A percentile compares a stretch with the other conserved stretches of the same genome.
These are phyloP conservation scores for Tinea semifulvella DNA, from an alignment of 2,888 invertebrate genomes.

Conservation along the genomic window DNA sequence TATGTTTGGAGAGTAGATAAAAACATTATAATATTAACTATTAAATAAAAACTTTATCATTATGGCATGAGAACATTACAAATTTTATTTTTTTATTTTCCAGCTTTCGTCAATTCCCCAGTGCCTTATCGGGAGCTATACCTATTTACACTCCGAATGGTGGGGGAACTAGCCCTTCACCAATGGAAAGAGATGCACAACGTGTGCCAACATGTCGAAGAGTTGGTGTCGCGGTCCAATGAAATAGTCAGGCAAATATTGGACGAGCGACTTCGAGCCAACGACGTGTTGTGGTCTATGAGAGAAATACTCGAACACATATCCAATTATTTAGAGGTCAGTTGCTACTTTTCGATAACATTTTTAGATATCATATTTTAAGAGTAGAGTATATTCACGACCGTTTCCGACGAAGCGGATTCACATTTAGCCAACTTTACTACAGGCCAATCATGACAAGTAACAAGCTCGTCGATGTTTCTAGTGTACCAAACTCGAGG, in stretches of 20 bases:
- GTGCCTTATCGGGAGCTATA: constrained; percentile 54
- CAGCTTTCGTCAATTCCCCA: constrained; percentile 49
- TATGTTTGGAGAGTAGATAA: too few relatives aligned
- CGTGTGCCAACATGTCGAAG: constrained; percentile 20
- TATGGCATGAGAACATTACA: too few relatives aligned
- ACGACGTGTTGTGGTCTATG: constrained; percentile 46
- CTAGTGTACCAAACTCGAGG: too few relatives aligned
- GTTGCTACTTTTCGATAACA: constrained; percentile 20
- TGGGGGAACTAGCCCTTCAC: constrained; percentile 30
- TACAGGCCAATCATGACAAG: too few relatives aligned
- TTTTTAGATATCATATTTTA: too few relatives aligned
- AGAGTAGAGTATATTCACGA: too few relatives aligned
- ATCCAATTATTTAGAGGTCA: constrained; percentile 71
- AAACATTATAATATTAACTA: too few relatives aligned
- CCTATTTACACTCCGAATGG: constrained; percentile 31
- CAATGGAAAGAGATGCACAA: constrained; percentile 21
- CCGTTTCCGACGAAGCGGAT: too few relatives aligned
- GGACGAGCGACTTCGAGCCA: constrained; percentile 28
- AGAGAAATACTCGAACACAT: constrained; percentile 62
- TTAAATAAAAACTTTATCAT: too few relatives aligned
- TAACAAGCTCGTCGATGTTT: too few relatives aligned
- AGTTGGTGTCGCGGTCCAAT: constrained; percentile 18
- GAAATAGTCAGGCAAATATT: constrained; percentile 24
- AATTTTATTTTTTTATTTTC: background rate
- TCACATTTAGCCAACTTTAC: too few relatives aligned